These are phyloP conservation scores for Andinoacara biseriatus DNA, from an alignment of 2,113 vertebrate species.

Conservation along the genomic window DNA sequence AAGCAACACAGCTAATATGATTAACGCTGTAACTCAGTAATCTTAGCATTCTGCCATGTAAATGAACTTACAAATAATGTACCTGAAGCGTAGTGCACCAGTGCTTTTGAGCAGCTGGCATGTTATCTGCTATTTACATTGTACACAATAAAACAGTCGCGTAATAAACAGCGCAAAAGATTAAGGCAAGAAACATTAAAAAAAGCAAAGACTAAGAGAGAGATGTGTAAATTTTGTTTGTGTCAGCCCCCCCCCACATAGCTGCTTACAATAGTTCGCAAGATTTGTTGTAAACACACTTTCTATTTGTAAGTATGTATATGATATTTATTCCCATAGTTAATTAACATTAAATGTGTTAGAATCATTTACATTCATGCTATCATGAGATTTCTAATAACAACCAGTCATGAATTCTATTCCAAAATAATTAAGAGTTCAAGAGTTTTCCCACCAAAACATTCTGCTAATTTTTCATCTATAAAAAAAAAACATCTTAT, in stretches of 20 bases:
- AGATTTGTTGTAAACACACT: background rate
- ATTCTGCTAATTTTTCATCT: too few relatives aligned
- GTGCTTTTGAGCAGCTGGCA: background rate
- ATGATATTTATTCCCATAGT: background rate
- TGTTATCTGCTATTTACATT: background rate
- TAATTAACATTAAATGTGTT: background rate
- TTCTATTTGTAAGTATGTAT: background rate
- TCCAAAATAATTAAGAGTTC: background rate
- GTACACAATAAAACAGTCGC: too few relatives aligned
- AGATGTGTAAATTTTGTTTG: too few relatives aligned
- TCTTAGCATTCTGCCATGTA: background rate
- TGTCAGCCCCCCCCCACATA: too few relatives aligned
- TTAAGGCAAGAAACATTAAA: too few relatives aligned
- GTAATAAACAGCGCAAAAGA: too few relatives aligned
- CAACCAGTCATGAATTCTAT: background rate
- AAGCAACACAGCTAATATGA: constrained; percentile 10
- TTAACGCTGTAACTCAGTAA: background rate
- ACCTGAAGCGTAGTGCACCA: background rate
- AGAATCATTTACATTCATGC: background rate
- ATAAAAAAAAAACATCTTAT: background rate
- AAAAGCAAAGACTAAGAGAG: too few relatives aligned
- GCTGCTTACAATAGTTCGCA: background rate
- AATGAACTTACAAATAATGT: background rate
- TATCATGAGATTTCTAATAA: background rate
- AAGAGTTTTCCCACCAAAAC: background rate